Base-by-base conservation (phyloP, 2,888 invertebrate species). In the Scaptomyza polygonia region DNA sequence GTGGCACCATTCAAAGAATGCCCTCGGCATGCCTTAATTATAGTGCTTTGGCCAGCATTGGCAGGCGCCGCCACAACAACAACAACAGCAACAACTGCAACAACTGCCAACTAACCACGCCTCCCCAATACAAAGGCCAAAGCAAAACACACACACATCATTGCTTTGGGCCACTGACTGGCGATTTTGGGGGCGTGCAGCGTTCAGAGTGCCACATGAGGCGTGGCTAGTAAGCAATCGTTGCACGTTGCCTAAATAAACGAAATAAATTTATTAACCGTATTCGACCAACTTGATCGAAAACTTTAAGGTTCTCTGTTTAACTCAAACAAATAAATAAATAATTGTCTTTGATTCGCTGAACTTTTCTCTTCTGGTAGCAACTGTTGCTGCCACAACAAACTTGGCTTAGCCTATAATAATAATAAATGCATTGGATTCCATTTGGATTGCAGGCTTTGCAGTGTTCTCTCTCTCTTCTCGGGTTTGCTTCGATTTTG, bases 21-120 rank as follows among this genome's bases (percentile, higher is more conserved):
- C 89, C 89, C 89, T 88, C 81, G 80, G 90, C 83, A 86, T 80
- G 83, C 86, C 90, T 90, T 91, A 90, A 91, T 91, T 91, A 90
- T 89, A 90, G 90, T 89, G 88, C 86, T 90, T 88, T 77, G 68
- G 72, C 84, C 86, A 77, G 82, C 84, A 76, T 67, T 74, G 80
- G 67, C 78, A 81, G 81, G 78, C 82, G 80, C 77, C 72, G 81
- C 77, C 59, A 58, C 62, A 72, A 59, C 78, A 67, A 27, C 67
- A 54, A 59, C 69, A 66, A 66, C 62, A 71, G 45, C 73, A 66
- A 52, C 70, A 61, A 48, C 62, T 59, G 44, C 59, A 72, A 66
- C 73, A 71, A 71, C 67, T 54, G 65, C 70, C 78, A 85, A 71
- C 75, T 72, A 77, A 68, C 84, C 89, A 86, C 88, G 77, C 77